Evolutionary conservation across 2,888 invertebrate species (phyloP), one percentile per base, ranked within the genome.

Genomic region (Ornithoptera priamus): DNA sequence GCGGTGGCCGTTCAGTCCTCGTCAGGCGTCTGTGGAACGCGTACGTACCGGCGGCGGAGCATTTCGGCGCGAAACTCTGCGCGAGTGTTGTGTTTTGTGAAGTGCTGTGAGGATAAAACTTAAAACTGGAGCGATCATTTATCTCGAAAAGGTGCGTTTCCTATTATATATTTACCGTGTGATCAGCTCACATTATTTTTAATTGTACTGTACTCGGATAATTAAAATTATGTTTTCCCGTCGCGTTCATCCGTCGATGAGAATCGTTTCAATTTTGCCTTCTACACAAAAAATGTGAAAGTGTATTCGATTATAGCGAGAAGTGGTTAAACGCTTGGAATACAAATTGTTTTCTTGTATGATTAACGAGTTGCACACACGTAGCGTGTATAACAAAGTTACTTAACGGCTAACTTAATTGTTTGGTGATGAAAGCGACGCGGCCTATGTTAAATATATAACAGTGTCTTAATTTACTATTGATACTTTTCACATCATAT

Each of bases 31-130:
- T 63, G 67, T 17, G 8, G 12, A 18, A n/a, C 42, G 30, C 22
- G 50, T 17, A 67, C 70, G 70, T 65, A 57, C 61, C 24, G 46
- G 61, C 61, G 42, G 46, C 56, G 56, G 36, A 64, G 15, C 42
- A 63, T 63, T 67, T 65, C 65, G 67, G 70, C 70, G 70, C 61
- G 67, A 70, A 70, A 70, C 64, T 67, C 70, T 67, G 56, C 64
- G 70, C 70, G 70, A 61, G 70, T 70, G 70, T 67, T 30, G 24
- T 36, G 67, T 70, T 67, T 67, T 70, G 46, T 42, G 61, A 60
- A 70, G 70, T 70, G 70, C 50, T 56, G 66, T 67, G 70, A 36
- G 62, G 39, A 70, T 67, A 70, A 70, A 30, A 70, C 67, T 63
- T 60, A 60, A 67, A 63, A 67, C 67, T 70, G 70, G 70, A 70